phyloP scores from a whole-genome alignment of 2,113 vertebrate genomes.

The Ahaetulla prasina region DNA sequence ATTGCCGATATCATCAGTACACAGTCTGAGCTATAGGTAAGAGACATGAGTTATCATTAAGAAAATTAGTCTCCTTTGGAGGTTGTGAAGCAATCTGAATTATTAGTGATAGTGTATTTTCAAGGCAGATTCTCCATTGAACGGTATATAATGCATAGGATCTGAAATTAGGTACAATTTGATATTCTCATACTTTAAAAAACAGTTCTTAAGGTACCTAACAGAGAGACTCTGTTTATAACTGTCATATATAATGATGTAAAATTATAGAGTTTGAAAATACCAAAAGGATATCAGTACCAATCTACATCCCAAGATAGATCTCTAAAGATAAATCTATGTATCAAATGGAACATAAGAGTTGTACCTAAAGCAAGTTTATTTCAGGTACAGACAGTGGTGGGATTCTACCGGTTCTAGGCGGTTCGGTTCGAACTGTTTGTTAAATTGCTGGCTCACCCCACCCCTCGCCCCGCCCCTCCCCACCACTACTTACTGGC shows the following conservation, averaged over 20 bases:
- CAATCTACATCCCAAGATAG: not conserved
- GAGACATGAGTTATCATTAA: not conserved
- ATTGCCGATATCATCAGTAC: not conserved
- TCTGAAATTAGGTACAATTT: not conserved
- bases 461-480: too few species aligned
- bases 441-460: too few species aligned
- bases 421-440: too few species aligned
- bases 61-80: not conserved
- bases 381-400: not conserved
- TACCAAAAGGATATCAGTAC: not conserved
- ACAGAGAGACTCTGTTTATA: not conserved
- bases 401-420: too few species aligned
- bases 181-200: not conserved
- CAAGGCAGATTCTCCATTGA: not conserved
- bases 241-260: not conserved
- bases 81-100: not conserved
- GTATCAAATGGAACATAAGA: not conserved
- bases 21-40: not conserved
- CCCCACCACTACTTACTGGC: too few species aligned
- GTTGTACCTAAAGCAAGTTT: not conserved
- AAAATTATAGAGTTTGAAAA: not conserved
- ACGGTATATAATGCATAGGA: not conserved
- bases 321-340: not conserved
- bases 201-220: not conserved
- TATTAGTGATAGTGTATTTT: not conserved